Conservation (phyloP, 2,888 invertebrate genomes). For the Drosophila antonietae region DNA sequence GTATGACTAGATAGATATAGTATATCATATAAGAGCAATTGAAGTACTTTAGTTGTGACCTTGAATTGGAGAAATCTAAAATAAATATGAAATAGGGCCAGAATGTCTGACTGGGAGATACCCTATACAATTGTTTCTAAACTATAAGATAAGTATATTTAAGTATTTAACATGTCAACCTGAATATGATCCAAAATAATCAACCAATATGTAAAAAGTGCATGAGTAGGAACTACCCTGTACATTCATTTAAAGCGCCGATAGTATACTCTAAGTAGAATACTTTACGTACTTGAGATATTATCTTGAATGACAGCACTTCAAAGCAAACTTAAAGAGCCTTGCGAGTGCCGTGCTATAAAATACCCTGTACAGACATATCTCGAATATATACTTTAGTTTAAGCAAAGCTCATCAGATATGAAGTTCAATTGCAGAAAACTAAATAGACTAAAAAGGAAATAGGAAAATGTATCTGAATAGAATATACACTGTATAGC, state of each 20-base stretch:
- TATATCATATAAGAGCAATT: not conserved
- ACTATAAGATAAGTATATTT: no score
- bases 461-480: not conserved
- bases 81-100: not conserved
- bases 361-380: not conserved
- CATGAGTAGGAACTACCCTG: no score
- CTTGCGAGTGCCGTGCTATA: not conserved
- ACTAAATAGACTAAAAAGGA: not conserved
- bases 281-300: not conserved
- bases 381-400: not conserved
- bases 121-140: not conserved
- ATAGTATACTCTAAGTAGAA: not conserved
- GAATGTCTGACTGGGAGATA: not conserved
- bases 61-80: slow-evolving; percentile 48
- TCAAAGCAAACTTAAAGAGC: rapidly evolving
- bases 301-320: not conserved
- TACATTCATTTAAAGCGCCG: no score
- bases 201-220: no score
- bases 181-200: no score
- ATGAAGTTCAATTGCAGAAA: not conserved
- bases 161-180: no score
- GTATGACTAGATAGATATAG: slow-evolving; percentile 23
- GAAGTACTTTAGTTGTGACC: slow-evolving; percentile 19
- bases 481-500: not conserved
- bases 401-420: not conserved